These are phyloP conservation scores for Cirrhinus molitorella DNA, from an alignment of 2,797 vertebrate genomes.

Conservation along the genomic window DNA sequence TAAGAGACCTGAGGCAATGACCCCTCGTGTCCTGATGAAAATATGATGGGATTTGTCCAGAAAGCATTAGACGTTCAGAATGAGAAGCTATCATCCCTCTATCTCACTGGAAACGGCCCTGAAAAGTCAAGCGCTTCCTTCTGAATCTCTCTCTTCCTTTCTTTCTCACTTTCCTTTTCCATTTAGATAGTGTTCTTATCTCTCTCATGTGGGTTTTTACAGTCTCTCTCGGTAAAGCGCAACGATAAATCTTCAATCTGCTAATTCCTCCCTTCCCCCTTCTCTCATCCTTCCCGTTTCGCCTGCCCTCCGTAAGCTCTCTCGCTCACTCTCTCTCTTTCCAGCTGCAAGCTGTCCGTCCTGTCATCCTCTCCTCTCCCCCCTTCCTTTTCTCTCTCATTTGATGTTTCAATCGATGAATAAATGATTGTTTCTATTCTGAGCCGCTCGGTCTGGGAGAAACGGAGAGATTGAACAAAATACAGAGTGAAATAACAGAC, in stretches of 20 bases:
- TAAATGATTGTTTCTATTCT: conserved; percentile 85
- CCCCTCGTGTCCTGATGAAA: conserved; percentile 26
- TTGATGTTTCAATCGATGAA: conserved; percentile 83
- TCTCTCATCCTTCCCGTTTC: background rate
- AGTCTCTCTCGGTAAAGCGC: background rate
- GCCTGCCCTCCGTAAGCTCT: background rate
- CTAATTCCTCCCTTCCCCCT: conserved; percentile 9
- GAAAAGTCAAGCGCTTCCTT: conserved; percentile 48
- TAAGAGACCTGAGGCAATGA: conserved; percentile 25
- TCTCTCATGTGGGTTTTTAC: conserved; percentile 14
- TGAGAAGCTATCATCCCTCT: conserved; percentile 35
- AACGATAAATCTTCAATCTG: conserved; percentile 25
- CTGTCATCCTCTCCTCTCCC: background rate
- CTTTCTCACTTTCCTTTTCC: background rate
- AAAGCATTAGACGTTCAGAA: conserved; percentile 13
- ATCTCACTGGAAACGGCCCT: conserved; percentile 37
- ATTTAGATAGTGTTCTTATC: conserved; percentile 17
- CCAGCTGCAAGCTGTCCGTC: conserved; percentile 2
- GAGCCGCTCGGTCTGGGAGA: conserved; percentile 61
- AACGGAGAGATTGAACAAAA: conserved; percentile 4
- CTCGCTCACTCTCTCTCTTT: conserved; percentile 1
- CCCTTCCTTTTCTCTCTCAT: conserved; percentile 4
- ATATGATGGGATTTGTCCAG: conserved; percentile 21
- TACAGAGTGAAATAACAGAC: conserved; percentile 56
- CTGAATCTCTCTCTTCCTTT: background rate